These are phyloP conservation scores for Paratilapia polleni DNA, from an alignment of 2,113 vertebrate genomes.

Conservation along the genomic window DNA sequence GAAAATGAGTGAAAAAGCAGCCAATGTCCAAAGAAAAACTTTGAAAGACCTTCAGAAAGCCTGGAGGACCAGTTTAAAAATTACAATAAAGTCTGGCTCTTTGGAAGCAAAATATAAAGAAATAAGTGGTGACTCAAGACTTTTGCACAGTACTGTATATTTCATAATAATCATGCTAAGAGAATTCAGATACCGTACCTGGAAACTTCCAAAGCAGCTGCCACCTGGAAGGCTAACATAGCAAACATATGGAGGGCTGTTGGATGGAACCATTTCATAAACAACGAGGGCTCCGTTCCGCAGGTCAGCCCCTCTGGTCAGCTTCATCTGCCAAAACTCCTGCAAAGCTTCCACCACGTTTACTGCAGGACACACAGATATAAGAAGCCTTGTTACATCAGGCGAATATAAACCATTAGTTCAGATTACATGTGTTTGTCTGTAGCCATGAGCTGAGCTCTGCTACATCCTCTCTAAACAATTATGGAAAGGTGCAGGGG, in stretches of 20 bases:
- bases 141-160: background rate
- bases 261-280: slow-evolving; percentile 97
- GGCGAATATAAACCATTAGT: background rate
- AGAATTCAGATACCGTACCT: slow-evolving; percentile 79
- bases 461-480: slow-evolving; percentile 50
- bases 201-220: slow-evolving; percentile 99
- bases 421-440: background rate
- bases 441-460: background rate
- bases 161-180: background rate
- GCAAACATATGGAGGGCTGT: slow-evolving; percentile 94
- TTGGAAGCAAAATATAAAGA: background rate
- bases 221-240: slow-evolving; percentile 96
- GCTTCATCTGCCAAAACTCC: slow-evolving; percentile 99
- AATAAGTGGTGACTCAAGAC: background rate
- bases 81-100: background rate
- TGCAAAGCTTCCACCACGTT: slow-evolving; percentile 98
- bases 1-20: background rate
- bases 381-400: background rate
- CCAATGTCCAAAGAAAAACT: background rate
- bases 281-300: slow-evolving; percentile 97
- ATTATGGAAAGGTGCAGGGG: slow-evolving; percentile 23
- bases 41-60: too few species aligned
- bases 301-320: slow-evolving; percentile 92
- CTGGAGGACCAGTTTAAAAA: background rate
- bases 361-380: slow-evolving; percentile 77